phyloP scores from a whole-genome alignment of 2,113 vertebrate species.

The Erpornis zantholeuca region DNA sequence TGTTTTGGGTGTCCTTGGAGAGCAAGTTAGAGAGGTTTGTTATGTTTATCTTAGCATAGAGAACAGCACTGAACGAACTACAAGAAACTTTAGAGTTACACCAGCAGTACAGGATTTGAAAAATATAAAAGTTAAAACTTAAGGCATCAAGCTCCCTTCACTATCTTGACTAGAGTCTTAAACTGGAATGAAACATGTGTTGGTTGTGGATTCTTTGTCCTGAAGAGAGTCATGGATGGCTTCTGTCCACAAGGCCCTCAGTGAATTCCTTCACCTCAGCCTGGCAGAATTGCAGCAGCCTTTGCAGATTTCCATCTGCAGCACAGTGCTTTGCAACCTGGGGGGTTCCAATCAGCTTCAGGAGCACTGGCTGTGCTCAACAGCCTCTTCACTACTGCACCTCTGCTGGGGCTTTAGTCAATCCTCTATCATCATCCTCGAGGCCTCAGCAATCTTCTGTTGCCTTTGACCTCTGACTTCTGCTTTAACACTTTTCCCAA shows the following conservation, averaged over 20 bases:
- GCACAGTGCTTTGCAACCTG: background rate
- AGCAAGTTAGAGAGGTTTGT: no score
- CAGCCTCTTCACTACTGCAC: background rate
- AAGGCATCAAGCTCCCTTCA: no score
- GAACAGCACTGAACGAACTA: no score
- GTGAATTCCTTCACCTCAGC: background rate
- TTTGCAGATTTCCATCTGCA: background rate
- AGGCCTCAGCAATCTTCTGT: background rate
- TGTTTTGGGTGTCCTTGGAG: no score
- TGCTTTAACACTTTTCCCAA: background rate
- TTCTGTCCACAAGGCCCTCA: background rate
- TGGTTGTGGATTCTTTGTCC: background rate
- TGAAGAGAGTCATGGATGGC: accelerated
- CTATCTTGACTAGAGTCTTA: accelerated
- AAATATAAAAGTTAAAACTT: no score
- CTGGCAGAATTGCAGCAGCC: background rate
- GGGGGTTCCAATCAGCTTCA: background rate
- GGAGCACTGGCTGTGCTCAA: background rate
- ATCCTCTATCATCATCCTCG: accelerated
- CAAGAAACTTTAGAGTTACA: no score
- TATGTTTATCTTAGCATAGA: no score
- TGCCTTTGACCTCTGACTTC: background rate
- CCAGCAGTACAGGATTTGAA: no score
- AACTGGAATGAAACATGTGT: background rate
- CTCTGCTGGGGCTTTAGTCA: background rate